Conservation (phyloP, 1,140 invertebrate species). For the Aradophagus sp. region DNA sequence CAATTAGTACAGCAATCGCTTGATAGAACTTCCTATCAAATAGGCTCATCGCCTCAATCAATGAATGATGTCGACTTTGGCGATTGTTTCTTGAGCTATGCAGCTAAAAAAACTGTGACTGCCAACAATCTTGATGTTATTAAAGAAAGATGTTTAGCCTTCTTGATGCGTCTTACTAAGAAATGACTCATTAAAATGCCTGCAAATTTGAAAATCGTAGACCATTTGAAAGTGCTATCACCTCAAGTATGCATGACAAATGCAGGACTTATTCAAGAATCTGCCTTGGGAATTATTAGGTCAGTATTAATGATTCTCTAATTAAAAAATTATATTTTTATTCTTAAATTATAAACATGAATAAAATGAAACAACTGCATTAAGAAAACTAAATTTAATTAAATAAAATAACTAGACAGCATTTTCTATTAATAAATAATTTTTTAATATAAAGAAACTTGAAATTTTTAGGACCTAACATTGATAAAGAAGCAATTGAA, state of each 20-base stretch:
- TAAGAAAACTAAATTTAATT: no score
- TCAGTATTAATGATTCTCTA: not conserved
- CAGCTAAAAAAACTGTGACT: conserved; percentile 3
- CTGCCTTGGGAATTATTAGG: conserved; percentile 21
- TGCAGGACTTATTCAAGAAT: conserved; percentile 8
- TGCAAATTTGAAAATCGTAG: conserved; percentile 6
- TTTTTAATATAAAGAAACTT: no score
- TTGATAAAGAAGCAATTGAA: no score
- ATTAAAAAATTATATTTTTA: not conserved
- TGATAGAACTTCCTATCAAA: not conserved
- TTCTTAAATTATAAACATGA: no score
- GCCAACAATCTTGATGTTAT: not conserved
- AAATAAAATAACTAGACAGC: no score
- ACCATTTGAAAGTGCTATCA: conserved; percentile 5
- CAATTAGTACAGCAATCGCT: conserved; percentile 2
- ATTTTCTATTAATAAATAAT: no score
- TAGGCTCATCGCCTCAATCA: conserved; percentile 1
- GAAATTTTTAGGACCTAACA: no score
- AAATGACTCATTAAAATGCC: conserved; percentile 5
- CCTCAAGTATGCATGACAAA: conserved; percentile 12
- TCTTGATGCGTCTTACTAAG: conserved; percentile 6
- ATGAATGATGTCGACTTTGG: conserved; percentile 8
- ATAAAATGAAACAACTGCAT: no score
- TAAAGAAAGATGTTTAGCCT: conserved; percentile 8
- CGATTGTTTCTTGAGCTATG: conserved; percentile 1